Conservation (phyloP, 2,797 vertebrate genomes). For the Notoglanidium macrostoma region DNA sequence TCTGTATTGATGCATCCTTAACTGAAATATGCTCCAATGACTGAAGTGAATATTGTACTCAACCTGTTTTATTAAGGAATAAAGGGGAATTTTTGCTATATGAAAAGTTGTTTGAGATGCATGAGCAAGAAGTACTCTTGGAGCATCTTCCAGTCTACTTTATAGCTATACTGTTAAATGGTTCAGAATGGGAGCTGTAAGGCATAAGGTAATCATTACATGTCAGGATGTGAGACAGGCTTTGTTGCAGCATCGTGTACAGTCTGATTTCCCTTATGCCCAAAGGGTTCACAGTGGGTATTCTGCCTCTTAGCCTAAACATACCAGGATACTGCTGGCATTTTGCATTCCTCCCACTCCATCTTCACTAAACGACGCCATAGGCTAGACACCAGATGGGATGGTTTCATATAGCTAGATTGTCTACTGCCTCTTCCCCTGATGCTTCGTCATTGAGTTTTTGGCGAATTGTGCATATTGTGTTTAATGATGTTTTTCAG, state of each 20-base stretch:
- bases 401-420: conserved; percentile 49
- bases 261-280: conserved; percentile 48
- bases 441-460: conserved; percentile 46
- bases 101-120: background rate
- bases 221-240: conserved; percentile 63
- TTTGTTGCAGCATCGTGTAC: conserved; percentile 47
- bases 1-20: background rate
- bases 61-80: background rate
- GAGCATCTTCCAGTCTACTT: conserved; percentile 17
- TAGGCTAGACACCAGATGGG: conserved; percentile 56
- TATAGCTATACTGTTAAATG: conserved; percentile 47
- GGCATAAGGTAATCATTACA: conserved; percentile 60
- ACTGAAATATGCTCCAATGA: too few relatives aligned
- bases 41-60: background rate
- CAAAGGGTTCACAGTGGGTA: conserved; percentile 52
- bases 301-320: conserved; percentile 54
- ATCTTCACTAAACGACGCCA: conserved; percentile 56
- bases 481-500: conserved; percentile 44
- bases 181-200: conserved; percentile 47
- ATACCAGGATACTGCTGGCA: conserved; percentile 56
- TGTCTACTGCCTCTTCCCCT: conserved; percentile 37
- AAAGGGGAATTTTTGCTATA: background rate
- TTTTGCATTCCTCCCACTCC: conserved; percentile 56
- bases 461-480: conserved; percentile 37
- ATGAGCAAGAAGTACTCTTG: background rate